Evolutionary conservation across 2,113 vertebrate species (phyloP).

Genomic region (Fukomys damarensis): DNA sequence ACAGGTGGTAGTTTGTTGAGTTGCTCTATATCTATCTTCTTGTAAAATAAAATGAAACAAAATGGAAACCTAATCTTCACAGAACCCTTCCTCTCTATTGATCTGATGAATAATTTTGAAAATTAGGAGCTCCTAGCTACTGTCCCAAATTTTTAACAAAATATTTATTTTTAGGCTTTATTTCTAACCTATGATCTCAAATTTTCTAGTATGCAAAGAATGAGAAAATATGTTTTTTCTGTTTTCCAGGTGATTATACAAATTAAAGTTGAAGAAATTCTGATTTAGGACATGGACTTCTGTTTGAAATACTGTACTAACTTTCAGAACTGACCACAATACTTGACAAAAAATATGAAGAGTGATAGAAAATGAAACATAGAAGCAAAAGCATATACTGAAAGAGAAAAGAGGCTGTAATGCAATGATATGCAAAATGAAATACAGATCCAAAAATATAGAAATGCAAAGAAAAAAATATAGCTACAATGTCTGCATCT

Average conservation of each 20-base stretch:
- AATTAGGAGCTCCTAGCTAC: not conserved
- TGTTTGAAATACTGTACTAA: not conserved
- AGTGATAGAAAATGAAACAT: not conserved
- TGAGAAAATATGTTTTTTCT: not conserved
- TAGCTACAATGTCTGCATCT: not conserved
- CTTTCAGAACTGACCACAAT: conserved; percentile 15
- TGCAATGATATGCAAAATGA: not conserved
- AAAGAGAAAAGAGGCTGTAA: not conserved
- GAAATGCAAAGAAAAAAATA: not conserved
- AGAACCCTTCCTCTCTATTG: not conserved
- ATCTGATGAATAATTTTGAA: not conserved
- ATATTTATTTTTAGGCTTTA: not conserved
- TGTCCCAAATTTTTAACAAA: not conserved
- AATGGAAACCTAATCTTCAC: not conserved
- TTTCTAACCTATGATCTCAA: not conserved
- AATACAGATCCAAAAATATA: not conserved
- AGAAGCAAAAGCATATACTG: not conserved
- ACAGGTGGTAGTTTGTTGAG: not conserved
- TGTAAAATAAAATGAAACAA: not conserved
- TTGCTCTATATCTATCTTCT: not conserved
- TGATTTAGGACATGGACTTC: not conserved
- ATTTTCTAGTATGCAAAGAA: not conserved
- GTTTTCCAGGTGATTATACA: not conserved
- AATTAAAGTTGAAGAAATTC: not conserved
- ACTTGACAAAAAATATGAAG: not conserved